These are phyloP conservation scores for Tipula lateralis DNA, from an alignment of 2,888 invertebrate genomes.

Conservation along the genomic window DNA sequence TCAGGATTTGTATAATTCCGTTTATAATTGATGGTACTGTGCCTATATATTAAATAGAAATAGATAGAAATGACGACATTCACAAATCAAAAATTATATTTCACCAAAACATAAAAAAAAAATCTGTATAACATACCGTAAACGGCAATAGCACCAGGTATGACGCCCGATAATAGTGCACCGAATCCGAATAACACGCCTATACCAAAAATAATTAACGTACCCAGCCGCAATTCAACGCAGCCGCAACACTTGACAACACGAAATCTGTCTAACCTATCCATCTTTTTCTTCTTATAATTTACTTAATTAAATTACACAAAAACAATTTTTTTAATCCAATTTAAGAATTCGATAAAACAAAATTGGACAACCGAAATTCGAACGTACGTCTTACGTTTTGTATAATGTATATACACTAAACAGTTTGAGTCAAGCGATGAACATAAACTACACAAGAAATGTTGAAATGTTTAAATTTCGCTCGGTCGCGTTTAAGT, in stretches of 20 bases:
- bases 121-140: not conserved
- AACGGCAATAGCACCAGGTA: not conserved
- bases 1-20: not conserved
- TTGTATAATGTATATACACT: no score
- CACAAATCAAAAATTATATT: not conserved
- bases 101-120: not conserved
- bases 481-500: not conserved
- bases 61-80: not conserved
- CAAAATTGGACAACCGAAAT: not conserved
- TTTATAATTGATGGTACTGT: not conserved
- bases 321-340: not conserved
- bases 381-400: not conserved
- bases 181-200: not conserved
- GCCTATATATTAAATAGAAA: not conserved
- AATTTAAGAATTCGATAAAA: not conserved
- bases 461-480: not conserved
- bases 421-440: not conserved
- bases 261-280: not conserved
- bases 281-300: not conserved
- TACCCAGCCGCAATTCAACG: not conserved
- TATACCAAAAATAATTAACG: not conserved
- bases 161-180: not conserved
- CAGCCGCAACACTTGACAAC: not conserved
- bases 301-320: not conserved
- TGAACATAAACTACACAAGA: not conserved